Evolutionary conservation across 1,140 invertebrate genomes (phyloP).

Genomic region (Drosophila pectinifera): DNA sequence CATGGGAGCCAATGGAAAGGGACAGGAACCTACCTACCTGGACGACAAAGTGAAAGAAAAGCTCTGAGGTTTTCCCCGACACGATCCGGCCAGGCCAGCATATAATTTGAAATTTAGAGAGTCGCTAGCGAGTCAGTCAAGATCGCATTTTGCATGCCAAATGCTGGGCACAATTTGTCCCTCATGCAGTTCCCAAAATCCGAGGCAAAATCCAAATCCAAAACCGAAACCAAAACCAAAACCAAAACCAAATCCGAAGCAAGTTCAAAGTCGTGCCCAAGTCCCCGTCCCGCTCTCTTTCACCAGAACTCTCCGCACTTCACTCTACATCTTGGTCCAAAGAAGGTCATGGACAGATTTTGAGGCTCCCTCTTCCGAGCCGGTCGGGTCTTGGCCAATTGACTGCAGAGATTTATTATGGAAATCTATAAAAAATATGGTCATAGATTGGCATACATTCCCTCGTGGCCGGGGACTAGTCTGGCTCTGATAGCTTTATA

Average conservation of each 20-base stretch:
- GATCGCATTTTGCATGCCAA: constrained; percentile 76
- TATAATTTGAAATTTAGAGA: constrained; percentile 75
- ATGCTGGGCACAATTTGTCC: constrained; percentile 71
- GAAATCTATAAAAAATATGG: constrained; percentile 80
- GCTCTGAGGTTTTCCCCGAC: constrained; percentile 39
- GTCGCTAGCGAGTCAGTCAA: constrained; percentile 40
- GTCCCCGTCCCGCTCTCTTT: constrained; percentile 17
- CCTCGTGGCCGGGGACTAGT: constrained; percentile 16
- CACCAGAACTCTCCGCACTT: constrained; percentile 58
- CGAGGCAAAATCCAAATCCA: constrained; percentile 12
- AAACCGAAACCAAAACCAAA: constrained; percentile 26
- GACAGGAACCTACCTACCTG: constrained; percentile 24
- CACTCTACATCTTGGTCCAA: constrained; percentile 55
- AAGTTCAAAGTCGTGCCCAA: constrained; percentile 81
- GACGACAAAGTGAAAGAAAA: constrained; percentile 53
- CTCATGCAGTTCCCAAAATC: constrained; percentile 40
- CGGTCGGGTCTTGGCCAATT: constrained; percentile 65
- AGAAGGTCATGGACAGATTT: constrained; percentile 83
- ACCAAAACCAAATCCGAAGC: constrained; percentile 53
- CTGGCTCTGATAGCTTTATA: constrained; percentile 31
- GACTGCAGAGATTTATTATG: constrained; percentile 77
- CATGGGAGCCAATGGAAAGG: constrained; percentile 49
- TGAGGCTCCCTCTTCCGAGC: constrained; percentile 43
- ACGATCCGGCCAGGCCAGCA: constrained; percentile 57
- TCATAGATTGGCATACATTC: constrained; percentile 64